Evolutionary conservation across 2,888 invertebrate species (phyloP), one percentile per base, ranked within the genome.

Genomic region (Orthosia cruda): DNA sequence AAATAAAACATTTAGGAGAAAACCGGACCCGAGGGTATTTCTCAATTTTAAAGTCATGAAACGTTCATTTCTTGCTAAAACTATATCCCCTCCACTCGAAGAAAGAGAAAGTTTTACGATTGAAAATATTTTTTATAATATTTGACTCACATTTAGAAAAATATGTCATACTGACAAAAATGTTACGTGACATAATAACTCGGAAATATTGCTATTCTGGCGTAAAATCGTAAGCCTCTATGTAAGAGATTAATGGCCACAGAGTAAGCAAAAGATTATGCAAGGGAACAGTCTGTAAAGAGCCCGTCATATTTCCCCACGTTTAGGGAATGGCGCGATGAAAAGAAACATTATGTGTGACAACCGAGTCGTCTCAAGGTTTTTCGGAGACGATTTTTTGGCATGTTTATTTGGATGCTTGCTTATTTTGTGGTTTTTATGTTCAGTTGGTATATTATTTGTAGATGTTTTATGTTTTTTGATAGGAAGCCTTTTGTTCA

Each of bases 221-320:
- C 57, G 15, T n/a, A 70, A 70, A 63, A 49, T 57, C 55, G n/a
- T 63, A 68, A 58, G 18, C 32, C 67, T 1, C 40, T 9, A 32
- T 71, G 20, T 72, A 32, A 20, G 65, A 65, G 67, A 73, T 84
- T 76, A 76, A 76, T 71, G 61, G 65, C 40, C 23, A 49, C 52
- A 47, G 20, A 70, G 64, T 62, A 62, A 71, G 82, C 45, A 67
- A 61, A 69, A 74, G 49, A 75, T 77, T 85, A 83, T 85, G 71
- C 74, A 69, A 40, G 57, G 50, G 64, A 71, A 58, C 58, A 49
- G 65, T 40, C 16, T 67, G 47, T 57, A 50, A 72, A 75, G 49
- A 77, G 50, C 57, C 9, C 59, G 52, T 26, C 66, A 77, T 81
- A 74, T 77, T 64, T 58, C 20, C 16, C 18, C 45, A 23, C 59